Conservation (phyloP, 2,113 vertebrate species). For the Sander lucioperca region DNA sequence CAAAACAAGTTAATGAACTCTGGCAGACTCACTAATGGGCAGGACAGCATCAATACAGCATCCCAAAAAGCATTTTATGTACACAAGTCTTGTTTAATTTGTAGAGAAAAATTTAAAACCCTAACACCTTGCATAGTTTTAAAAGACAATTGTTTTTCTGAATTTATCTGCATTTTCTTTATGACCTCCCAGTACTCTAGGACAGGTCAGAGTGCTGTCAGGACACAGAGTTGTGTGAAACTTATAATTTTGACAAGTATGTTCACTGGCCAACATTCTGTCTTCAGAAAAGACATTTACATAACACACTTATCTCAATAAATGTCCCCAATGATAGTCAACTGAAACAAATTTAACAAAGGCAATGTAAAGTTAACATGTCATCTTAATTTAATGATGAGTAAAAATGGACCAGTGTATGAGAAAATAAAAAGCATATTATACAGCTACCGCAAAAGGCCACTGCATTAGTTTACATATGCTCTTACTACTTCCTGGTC, state of each 20-base stretch:
- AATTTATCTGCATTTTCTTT: neutral
- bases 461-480: conserved; percentile 6
- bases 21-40: neutral
- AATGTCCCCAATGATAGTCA: neutral
- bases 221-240: neutral
- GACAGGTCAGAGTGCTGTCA: neutral
- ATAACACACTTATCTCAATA: neutral
- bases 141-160: neutral
- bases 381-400: neutral
- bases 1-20: conserved; percentile 19
- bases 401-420: neutral
- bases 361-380: neutral
- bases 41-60: neutral
- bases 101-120: neutral
- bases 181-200: neutral
- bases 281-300: neutral
- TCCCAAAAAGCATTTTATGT: neutral
- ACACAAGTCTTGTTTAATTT: neutral
- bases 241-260: neutral
- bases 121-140: neutral
- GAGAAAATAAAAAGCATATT: neutral
- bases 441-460: neutral
- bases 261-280: neutral
- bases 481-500: conserved; percentile 29
- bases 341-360: neutral